Base-by-base conservation (phyloP, 2,888 invertebrate species). In the Caenorhabditis sulstoni region DNA sequence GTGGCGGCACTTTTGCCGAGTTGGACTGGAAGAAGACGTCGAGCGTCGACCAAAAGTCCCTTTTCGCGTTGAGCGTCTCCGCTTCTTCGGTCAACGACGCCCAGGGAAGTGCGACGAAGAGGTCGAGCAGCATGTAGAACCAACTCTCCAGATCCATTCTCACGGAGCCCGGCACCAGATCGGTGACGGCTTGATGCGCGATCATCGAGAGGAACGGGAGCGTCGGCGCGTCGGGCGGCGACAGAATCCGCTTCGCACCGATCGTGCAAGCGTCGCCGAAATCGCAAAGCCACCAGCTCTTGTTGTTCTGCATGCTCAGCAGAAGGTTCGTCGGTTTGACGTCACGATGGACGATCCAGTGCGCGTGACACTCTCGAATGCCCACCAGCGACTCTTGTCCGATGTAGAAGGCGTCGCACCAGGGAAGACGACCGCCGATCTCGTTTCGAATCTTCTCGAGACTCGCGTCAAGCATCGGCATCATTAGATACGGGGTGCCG, bases 311-410 rank as follows among this genome's bases (percentile, higher is more conserved):
- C 5, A 22, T 23, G 39, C 58, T 29, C 2, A 52, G 23, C n/a
- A 68, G 22, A 8, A 68, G 12, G 44, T 68, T 68, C 12, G 68
- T 50, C n/a, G 68, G 68, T 52, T 68, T 68, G 22, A 68, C 59
- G 55, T 68, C 68, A 0, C 68, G 68, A 41, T 68, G 68, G n/a
- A 68, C 41, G 9, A 68, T 47, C 16, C 7, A 20, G 23, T 50
- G 59, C 0, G 50, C 14, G 37, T 50, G 64, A 8, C 39, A 11
- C 14, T 50, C 64, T 50, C 39, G 37, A 29, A 64, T 64, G 16
- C 53, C 65, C 14, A 44, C 11, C 8, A 65, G 7, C 7, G 53
- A 9, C 39, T 65, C 65, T 8, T 44, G 22, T 0, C 23, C 65
- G 39, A 65, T 53, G 53, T 16, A 65, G 39, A 53, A 65, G 23